Base-by-base conservation (phyloP, 2,888 invertebrate species). In the Erebia aethiops region DNA sequence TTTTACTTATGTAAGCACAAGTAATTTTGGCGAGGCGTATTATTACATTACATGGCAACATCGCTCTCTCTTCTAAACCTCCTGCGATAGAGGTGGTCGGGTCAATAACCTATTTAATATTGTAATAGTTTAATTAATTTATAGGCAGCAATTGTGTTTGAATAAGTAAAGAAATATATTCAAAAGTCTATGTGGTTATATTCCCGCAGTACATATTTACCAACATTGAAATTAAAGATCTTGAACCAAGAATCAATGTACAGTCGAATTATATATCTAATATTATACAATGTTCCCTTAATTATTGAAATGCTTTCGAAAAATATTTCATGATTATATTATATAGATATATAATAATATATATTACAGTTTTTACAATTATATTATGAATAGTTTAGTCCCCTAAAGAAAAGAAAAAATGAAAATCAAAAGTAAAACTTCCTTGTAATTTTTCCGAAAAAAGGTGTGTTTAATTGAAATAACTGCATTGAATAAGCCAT, bases 271-370 rank as follows among this genome's bases (percentile, higher is more conserved):
- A 57, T 56, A 66, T 46, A 66, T 35, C 18, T 57, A 51, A 43
- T 51, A 58, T 64, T n/a, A 46, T 61, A 68, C 56, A 71, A 69
- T 73, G 69, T 71, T 69, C 68, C 64, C 73, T 72, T 75, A 73
- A 71, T 69, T 70, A 76, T 67, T 64, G 73, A 75, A 74, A 73
- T 74, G 67, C 70, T 49, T 65, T 68, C 57, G 51, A 71, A 73
- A 73, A 73, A 62, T 66, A 61, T 52, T 67, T 41, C 67, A 35
- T 18, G 52, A 51, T 16, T 67, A 67, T 41, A 52, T 67, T 41
- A 52, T 67, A 67, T 51, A 60, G 18, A 60, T 67, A 35, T 16
- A 52, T 16, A 13, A 56, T 13, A 11, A 10, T 67, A 69, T 67
- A 69, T 69, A 62, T 69, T 66, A 72, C 71, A 69, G 64, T 71